Conservation (phyloP, 2,888 invertebrate species). For the Drosophila barbarae region DNA sequence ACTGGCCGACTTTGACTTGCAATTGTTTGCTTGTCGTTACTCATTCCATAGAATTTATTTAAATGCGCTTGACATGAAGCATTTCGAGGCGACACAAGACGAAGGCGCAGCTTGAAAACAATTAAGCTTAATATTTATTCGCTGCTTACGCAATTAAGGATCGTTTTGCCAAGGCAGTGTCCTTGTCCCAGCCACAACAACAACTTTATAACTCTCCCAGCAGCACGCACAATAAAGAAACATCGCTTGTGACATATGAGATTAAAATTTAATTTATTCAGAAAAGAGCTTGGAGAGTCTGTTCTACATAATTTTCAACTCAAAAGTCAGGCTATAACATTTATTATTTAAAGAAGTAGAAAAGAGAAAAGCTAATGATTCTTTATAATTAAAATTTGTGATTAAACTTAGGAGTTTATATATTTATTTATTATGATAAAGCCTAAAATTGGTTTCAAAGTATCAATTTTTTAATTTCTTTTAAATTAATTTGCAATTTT, state of each 20-base stretch:
- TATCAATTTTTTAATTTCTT: background rate
- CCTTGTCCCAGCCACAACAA: conserved; percentile 50
- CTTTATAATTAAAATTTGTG: background rate
- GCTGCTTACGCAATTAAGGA: conserved; percentile 65
- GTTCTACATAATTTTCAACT: background rate
- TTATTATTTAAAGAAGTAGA: background rate
- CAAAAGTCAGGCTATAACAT: background rate
- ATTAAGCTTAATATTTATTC: conserved; percentile 56
- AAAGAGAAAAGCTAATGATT: background rate
- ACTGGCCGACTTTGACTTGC: conserved; percentile 63
- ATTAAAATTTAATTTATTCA: background rate
- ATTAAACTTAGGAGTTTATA: background rate
- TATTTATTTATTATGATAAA: background rate
- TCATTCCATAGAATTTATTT: conserved; percentile 39
- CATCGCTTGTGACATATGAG: background rate
- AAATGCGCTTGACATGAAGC: conserved; percentile 41
- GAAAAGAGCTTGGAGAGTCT: background rate
- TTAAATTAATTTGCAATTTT: background rate
- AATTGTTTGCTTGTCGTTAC: conserved; percentile 48
- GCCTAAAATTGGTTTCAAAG: background rate
- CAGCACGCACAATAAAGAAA: conserved; percentile 3
- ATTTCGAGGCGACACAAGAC: conserved; percentile 17
- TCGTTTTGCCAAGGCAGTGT: conserved; percentile 53
- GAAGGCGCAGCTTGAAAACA: conserved; percentile 41
- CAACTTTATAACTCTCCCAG: conserved; percentile 5